These are phyloP conservation scores for Acrossocheilus fasciatus DNA, from an alignment of 2,797 vertebrate species.

Conservation along the genomic window DNA sequence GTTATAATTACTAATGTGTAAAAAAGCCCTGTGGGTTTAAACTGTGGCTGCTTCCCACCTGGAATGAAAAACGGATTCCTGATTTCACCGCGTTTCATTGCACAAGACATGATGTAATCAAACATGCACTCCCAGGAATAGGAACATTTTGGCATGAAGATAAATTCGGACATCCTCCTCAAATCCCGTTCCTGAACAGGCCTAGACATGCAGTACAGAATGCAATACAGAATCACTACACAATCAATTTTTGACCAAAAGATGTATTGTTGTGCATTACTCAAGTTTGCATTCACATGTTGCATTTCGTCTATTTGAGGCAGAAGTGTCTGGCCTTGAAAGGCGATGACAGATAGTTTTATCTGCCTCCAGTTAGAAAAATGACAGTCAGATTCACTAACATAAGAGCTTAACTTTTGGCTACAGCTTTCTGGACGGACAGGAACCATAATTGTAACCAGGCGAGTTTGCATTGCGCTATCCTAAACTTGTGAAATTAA, in stretches of 20 bases:
- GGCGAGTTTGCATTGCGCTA: background rate
- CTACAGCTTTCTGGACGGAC: background rate
- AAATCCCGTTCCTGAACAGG: background rate
- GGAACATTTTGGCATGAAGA: slow-evolving; percentile 29
- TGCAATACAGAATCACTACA: background rate
- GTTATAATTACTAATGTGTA: slow-evolving; percentile 34
- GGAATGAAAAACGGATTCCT: slow-evolving; percentile 19
- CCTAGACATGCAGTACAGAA: background rate
- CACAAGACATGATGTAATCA: slow-evolving; percentile 46
- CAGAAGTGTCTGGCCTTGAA: background rate
- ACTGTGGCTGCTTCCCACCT: slow-evolving; percentile 32
- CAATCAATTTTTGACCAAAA: background rate
- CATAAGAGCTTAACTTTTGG: background rate
- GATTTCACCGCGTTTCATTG: slow-evolving; percentile 13
- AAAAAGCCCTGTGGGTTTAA: slow-evolving; percentile 25
- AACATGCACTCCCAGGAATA: slow-evolving; percentile 21
- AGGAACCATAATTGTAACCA: background rate
- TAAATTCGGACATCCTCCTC: background rate
- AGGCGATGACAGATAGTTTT: background rate
- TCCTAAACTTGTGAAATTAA: background rate
- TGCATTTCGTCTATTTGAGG: background rate
- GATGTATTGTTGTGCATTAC: background rate
- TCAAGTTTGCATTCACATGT: background rate
- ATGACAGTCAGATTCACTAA: background rate
- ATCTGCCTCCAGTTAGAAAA: background rate